A percentile compares a stretch with the other conserved stretches of the same genome.
Conservation (phyloP, 2,113 vertebrate species). For the Syrrhaptes paradoxus region DNA sequence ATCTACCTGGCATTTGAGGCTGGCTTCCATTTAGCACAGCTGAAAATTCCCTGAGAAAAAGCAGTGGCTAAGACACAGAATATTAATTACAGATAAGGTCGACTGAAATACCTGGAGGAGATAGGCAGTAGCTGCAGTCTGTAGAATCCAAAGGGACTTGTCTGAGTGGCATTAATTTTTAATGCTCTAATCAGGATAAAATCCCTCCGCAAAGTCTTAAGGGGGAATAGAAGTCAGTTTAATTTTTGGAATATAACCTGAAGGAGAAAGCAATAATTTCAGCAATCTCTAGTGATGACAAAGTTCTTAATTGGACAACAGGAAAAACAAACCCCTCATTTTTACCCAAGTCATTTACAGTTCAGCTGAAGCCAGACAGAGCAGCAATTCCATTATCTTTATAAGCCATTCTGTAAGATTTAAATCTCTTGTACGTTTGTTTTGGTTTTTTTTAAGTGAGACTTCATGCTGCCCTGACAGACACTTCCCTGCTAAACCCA, state of each 20-base stretch:
- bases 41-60: constrained; percentile 7
- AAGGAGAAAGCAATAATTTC: constrained; percentile 12
- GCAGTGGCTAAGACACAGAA: neutral
- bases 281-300: neutral
- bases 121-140: neutral
- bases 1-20: neutral
- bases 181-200: constrained; percentile 50
- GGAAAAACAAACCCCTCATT: neutral
- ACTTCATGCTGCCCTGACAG: neutral
- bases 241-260: constrained; percentile 37
- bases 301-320: neutral
- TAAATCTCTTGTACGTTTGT: neutral
- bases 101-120: constrained; percentile 37
- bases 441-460: neutral
- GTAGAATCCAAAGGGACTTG: constrained; percentile 23
- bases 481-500: neutral
- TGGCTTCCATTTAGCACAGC: neutral
- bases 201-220: constrained; percentile 26
- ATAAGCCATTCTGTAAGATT: neutral
- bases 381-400: neutral
- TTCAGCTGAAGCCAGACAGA: neutral
- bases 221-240: neutral
- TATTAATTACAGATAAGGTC: constrained; percentile 34
- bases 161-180: constrained; percentile 55
- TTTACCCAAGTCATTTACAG: neutral